Evolutionary conservation across 2,888 invertebrate genomes (phyloP).

Genomic region (Trachelus stipa): DNA sequence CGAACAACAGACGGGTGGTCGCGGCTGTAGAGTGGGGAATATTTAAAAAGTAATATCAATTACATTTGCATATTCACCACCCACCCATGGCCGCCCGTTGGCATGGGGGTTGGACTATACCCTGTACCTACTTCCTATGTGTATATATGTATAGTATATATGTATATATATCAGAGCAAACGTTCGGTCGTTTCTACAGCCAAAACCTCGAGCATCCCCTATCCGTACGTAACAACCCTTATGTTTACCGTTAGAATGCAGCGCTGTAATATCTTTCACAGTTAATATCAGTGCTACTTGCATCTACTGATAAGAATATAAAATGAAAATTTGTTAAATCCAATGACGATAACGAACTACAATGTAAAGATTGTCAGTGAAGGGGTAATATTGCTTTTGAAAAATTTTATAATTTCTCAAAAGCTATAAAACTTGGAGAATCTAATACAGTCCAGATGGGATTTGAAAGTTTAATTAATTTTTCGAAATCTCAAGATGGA

Average conservation of each 20-base stretch:
- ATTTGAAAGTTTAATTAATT: neutral
- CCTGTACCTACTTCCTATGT: neutral
- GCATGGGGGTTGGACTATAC: constrained; percentile 8
- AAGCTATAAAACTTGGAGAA: neutral
- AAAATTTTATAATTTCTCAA: neutral
- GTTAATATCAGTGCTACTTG: neutral
- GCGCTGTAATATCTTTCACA: neutral
- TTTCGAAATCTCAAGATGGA: neutral
- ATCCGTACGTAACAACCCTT: neutral
- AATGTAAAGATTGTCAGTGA: neutral
- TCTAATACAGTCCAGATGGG: neutral
- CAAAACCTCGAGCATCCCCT: neutral
- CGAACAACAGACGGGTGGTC: constrained; percentile 58
- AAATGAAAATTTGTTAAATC: neutral
- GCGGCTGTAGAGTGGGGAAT: constrained; percentile 58
- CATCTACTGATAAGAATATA: neutral
- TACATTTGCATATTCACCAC: constrained; percentile 65
- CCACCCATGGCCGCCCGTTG: constrained; percentile 37
- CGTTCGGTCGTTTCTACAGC: neutral
- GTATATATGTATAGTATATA: neutral
- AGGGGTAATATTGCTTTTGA: neutral
- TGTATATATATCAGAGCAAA: neutral
- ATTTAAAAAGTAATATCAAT: constrained; percentile 67
- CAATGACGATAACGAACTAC: neutral
- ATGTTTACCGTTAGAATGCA: neutral